phyloP scores from a whole-genome alignment of 1,140 invertebrate species.

The Zaprionus kolodkinae region DNA sequence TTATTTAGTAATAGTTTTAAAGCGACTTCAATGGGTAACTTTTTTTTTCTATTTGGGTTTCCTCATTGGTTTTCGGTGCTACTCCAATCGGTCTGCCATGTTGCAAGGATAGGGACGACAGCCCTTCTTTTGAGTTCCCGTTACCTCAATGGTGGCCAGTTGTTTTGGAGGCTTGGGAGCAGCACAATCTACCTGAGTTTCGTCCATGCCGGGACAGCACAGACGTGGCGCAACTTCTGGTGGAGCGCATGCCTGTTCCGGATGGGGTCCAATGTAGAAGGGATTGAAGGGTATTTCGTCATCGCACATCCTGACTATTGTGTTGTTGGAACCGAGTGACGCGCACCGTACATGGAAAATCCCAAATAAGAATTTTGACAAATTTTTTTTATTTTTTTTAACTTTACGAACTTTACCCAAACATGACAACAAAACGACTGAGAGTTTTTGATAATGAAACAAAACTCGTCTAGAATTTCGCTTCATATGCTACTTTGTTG shows the following conservation, averaged over 20 bases:
- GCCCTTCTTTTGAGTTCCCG: neutral
- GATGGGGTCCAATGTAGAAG: conserved; percentile 71
- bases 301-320: conserved; percentile 1
- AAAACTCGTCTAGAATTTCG: neutral
- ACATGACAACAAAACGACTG: conserved; percentile 8
- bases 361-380: neutral
- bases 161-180: too few relatives aligned
- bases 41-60: neutral
- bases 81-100: neutral
- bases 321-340: neutral
- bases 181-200: neutral
- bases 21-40: neutral
- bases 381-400: conserved; percentile 2
- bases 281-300: conserved; percentile 63
- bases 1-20: neutral
- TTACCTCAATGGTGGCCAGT: neutral
- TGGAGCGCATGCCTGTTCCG: conserved; percentile 53
- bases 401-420: conserved; percentile 5
- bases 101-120: neutral
- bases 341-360: neutral
- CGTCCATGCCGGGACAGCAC: conserved; percentile 44
- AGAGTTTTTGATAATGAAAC: neutral
- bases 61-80: neutral
- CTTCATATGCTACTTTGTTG: neutral
- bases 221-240: conserved; percentile 9